These are phyloP conservation scores for Willowsia nigromaculata DNA, from an alignment of 2,888 invertebrate species.

Conservation along the genomic window DNA sequence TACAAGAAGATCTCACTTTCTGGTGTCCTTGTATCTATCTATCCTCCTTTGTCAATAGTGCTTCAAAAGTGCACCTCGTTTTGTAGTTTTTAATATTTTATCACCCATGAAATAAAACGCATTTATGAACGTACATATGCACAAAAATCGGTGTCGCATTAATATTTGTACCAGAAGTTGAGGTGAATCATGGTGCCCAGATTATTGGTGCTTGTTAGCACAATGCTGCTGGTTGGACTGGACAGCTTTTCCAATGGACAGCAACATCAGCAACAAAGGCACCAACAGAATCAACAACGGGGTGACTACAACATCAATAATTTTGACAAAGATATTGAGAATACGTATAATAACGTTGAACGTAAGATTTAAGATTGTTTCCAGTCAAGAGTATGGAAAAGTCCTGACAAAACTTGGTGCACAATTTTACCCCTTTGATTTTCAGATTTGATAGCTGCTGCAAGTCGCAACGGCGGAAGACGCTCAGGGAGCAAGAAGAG, in stretches of 20 bases:
- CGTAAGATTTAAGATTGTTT: constrained; percentile 39
- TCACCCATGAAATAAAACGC: too few relatives aligned
- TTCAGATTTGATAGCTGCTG: constrained; percentile 54
- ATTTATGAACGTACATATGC: not conserved
- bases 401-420: not conserved
- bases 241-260: not conserved
- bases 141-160: not conserved
- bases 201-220: not conserved
- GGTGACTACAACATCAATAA: constrained; percentile 42
- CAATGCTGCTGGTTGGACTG: constrained; percentile 29
- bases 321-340: constrained; percentile 45
- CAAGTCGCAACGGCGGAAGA: constrained; percentile 29
- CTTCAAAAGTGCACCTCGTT: too few relatives aligned
- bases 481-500: constrained; percentile 43
- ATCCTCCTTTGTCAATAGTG: too few relatives aligned
- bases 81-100: too few relatives aligned
- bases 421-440: not conserved
- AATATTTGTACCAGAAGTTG: not conserved
- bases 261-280: constrained; percentile 18
- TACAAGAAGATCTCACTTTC: not conserved
- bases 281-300: constrained; percentile 29
- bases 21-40: too few relatives aligned
- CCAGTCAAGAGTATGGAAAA: not conserved
- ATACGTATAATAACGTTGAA: constrained; percentile 37
- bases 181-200: constrained; percentile 44